These are phyloP conservation scores for Microhierax caerulescens DNA, from an alignment of 2,797 vertebrate species.

Conservation along the genomic window DNA sequence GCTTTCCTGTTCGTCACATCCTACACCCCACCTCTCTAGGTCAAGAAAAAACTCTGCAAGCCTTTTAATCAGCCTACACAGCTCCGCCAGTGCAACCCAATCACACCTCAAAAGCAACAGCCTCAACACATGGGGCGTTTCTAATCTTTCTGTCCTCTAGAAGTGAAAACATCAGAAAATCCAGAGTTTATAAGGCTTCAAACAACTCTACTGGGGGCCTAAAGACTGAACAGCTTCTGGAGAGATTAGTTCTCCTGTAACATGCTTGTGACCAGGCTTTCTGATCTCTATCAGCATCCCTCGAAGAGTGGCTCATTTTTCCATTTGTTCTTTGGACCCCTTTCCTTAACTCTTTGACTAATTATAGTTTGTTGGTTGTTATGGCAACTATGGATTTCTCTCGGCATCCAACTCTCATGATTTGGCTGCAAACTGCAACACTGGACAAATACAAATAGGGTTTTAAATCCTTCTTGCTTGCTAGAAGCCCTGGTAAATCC, in stretches of 20 bases:
- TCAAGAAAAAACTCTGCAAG: not conserved
- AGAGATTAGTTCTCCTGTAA: constrained; percentile 20
- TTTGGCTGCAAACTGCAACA: constrained; percentile 57
- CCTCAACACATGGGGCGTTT: not conserved
- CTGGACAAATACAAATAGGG: constrained; percentile 38
- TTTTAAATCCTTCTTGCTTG: not conserved
- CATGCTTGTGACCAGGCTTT: not conserved
- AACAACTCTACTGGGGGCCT: not conserved
- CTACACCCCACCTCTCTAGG: not conserved
- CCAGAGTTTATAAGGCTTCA: not conserved
- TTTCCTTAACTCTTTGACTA: constrained; percentile 66
- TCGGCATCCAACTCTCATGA: constrained; percentile 4
- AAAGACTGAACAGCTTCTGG: not conserved
- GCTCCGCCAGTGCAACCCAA: not conserved
- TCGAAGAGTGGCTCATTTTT: constrained; percentile 12
- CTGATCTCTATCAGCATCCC: not conserved
- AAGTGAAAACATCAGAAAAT: constrained; percentile 23
- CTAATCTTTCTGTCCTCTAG: not conserved
- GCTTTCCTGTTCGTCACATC: not conserved
- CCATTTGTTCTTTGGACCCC: constrained; percentile 50
- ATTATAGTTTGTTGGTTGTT: constrained; percentile 77
- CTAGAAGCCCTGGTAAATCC: not conserved
- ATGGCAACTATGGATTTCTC: constrained; percentile 72
- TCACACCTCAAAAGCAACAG: not conserved
- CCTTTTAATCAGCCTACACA: not conserved